Evolutionary conservation across 2,113 vertebrate genomes (phyloP), one percentile per base, ranked within the genome.

Genomic region (Plecturocebus donacophilus): DNA sequence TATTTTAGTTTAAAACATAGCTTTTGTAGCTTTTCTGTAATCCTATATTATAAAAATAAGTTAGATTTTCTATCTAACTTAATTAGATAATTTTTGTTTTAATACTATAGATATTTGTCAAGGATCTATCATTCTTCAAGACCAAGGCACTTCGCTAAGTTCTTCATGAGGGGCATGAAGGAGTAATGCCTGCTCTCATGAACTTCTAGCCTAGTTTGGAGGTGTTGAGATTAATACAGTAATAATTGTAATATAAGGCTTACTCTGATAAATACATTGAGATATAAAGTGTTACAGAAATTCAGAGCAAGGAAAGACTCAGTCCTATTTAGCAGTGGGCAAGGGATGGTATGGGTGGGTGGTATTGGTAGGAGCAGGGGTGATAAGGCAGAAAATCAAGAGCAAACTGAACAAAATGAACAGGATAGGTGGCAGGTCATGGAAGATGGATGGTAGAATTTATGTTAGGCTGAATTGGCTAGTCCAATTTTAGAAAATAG

Each of bases 21-120:
- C 13, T 94, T 91, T 86, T 25, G 42, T 54, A 86, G 42, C 68
- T 66, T 85, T 85, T 32, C 38, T 82, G 27, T 30, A 70, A 79
- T 21, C 45, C 58, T 90, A 40, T 38, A 23, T 64, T 16, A 27
- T 38, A 56, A 91, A 79, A 52, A 70, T 61, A 83, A 56, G 56
- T 79, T 54, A 85, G 45, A 73, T 61, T 90, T 94, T 94, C 79
- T 80, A 1, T 84, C 32, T 81, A 52, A 90, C 1, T 8, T 32
- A 77, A 68, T 88, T 87, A 79, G 45, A 45, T 90, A 23, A 80
- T 47, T 91, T 90, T 95, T 87, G 76, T 54, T 93, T 95, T 89
- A 89, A 58, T 68, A 56, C 25, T 85, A 2, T 38, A 87, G 17
- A 3, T 90, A 27, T 30, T 94, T 70, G 23, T 73, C 61, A 70